Base-by-base conservation (phyloP, 2,797 vertebrate genomes). In the Pagetopsis macropterus region DNA sequence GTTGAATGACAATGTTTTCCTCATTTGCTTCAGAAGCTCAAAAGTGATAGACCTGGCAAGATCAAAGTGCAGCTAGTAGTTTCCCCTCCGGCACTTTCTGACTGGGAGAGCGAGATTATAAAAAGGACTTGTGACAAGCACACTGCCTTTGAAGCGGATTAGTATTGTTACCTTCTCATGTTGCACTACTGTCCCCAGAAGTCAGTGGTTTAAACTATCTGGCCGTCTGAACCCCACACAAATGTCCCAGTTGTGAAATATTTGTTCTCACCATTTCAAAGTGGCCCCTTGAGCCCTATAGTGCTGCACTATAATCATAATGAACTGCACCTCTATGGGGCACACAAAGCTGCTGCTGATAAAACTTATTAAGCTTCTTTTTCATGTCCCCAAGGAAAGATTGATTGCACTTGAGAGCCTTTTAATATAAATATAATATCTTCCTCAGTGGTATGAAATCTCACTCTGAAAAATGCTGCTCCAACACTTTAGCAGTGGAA, bases 241-340 rank as follows among this genome's bases (percentile, higher is more conserved):
- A 80, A 86, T 85, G 71, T 82, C 84, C 81, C 76, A 80, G 66
- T 81, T 82, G 81, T 85, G 82, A 68, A 84, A 88, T 90, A 90
- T 90, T 89, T 92, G 81, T 86, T 92, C 89, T 88, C 87, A 88
- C 79, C 65, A 72, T 91, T 90, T 88, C 88, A 92, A 90, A 91
- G 87, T 72, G 13, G 78, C 85, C 91, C 86, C 91, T 70, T 71
- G 88, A 90, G 87, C 78, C 84, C 76, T 72, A 80, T 87, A 59
- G 72, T 31, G 59, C 79, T 58, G 80, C 78, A 68, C 81, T 79
- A 62, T 82, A 84, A 81, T 81, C 83, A 82, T 76, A 82, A 90
- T 80, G 70, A 91, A 84, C 81, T 79, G 67, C 67, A 83, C 63
- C 64, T 83, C 64, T 51, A 64, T 57, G 66, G 64, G 72, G 57